These are phyloP conservation scores for Fulmarus glacialis DNA, from an alignment of 2,113 vertebrate species.

Conservation along the genomic window DNA sequence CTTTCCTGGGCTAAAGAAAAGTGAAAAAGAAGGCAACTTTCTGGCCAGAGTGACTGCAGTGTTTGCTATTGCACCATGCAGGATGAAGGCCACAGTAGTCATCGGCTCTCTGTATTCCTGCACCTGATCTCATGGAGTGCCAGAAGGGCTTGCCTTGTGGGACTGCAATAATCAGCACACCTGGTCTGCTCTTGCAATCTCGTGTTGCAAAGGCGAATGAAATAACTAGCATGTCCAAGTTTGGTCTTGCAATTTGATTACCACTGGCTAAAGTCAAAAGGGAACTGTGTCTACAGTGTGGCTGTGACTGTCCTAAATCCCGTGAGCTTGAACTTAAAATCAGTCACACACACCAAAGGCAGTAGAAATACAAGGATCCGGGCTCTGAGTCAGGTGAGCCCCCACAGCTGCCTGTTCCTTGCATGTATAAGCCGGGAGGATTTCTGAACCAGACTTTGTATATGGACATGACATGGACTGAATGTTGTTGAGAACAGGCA, in stretches of 20 bases:
- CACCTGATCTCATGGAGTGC: rapidly evolving
- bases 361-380: not conserved
- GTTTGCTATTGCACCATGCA: not conserved
- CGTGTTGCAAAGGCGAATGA: rapidly evolving
- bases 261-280: not conserved
- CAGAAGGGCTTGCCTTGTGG: not conserved
- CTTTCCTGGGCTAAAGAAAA: not conserved
- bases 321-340: not conserved
- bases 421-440: not conserved
- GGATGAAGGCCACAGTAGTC: not conserved
- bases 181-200: not conserved
- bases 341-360: not conserved
- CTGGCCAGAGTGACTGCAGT: not conserved
- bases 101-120: rapidly evolving
- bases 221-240: not conserved
- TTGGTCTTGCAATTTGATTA: not conserved
- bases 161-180: rapidly evolving
- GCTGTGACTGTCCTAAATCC: not conserved
- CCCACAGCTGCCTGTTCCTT: not conserved
- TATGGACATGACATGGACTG: no score
- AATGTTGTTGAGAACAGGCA: not conserved
- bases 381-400: rapidly evolving
- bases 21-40: not conserved
- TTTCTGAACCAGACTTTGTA: not conserved
- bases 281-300: not conserved